Evolutionary conservation across 2,888 invertebrate genomes (phyloP).

Genomic region (Sclerodermus sp.): DNA sequence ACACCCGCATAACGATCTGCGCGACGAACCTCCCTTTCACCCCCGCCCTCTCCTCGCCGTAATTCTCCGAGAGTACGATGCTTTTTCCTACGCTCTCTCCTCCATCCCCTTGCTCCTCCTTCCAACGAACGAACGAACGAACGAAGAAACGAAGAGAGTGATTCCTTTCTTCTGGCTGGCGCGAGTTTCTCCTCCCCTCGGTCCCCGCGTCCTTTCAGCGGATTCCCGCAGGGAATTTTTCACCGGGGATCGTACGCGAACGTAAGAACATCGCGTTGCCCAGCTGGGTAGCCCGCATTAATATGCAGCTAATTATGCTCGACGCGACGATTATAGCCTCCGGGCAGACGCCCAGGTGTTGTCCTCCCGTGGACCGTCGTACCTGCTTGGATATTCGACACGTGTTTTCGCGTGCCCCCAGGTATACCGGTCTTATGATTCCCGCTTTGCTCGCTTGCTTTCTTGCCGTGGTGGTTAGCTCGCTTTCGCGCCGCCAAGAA

Average conservation of each 20-base stretch:
- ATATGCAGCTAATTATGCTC: constrained; percentile 25
- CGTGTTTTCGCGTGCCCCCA: not conserved
- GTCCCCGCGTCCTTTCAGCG: not conserved
- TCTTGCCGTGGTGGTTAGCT: too few relatives aligned
- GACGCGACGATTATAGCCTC: constrained; percentile 19
- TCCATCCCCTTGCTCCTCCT: too few relatives aligned
- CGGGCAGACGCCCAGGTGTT: constrained; percentile 19
- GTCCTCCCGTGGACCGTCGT: constrained; percentile 7
- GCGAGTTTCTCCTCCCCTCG: too few relatives aligned
- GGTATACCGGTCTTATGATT: not conserved
- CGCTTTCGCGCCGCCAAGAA: too few relatives aligned
- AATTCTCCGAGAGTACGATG: too few relatives aligned
- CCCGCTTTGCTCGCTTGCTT: too few relatives aligned
- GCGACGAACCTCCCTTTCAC: constrained; percentile 19
- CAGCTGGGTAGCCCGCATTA: constrained; percentile 22
- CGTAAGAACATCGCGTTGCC: constrained; percentile 8
- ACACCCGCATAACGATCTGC: constrained; percentile 46
- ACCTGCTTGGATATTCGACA: not conserved
- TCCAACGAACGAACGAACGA: too few relatives aligned
- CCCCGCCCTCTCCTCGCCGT: too few relatives aligned
- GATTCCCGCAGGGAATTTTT: constrained; percentile 20
- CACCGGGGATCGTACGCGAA: too few relatives aligned
- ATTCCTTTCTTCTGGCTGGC: too few relatives aligned
- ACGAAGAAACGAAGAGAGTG: too few relatives aligned
- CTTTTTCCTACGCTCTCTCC: too few relatives aligned